Evolutionary conservation across 2,888 invertebrate species (phyloP).

Genomic region (Thecophora atra): DNA sequence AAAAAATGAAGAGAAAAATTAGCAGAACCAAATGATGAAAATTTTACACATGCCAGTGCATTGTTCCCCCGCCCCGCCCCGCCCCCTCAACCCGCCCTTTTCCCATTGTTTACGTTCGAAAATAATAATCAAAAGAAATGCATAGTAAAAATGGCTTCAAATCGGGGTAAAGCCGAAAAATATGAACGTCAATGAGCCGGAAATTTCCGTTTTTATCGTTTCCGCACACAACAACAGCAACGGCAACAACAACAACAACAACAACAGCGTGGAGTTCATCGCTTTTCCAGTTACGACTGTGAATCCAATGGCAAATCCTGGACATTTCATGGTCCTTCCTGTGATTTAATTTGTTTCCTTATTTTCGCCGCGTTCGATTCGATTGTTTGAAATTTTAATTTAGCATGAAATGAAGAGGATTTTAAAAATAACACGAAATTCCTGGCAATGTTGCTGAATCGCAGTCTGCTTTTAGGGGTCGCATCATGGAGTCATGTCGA

Average conservation of each 20-base stretch:
- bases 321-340: conserved; percentile 34
- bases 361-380: conserved; percentile 23
- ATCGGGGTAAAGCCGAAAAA: conserved; percentile 50
- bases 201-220: conserved; percentile 58
- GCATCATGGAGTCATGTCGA: no score
- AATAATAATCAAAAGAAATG: conserved; percentile 19
- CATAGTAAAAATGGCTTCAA: conserved; percentile 20
- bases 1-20: conserved; percentile 22
- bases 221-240: conserved; percentile 26
- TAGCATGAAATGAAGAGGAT: conserved; percentile 53
- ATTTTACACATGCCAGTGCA: conserved; percentile 30
- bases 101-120: neutral
- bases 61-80: neutral
- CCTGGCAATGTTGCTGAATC: neutral
- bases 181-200: conserved; percentile 65
- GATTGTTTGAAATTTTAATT: conserved; percentile 50
- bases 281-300: no score
- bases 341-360: neutral
- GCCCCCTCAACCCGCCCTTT: neutral
- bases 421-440: conserved; percentile 43
- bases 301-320: no score
- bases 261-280: no score
- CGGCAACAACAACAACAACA: no score
- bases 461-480: neutral
- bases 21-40: conserved; percentile 29